Conservation (phyloP, 92 coral and sea anemone species). For the Micromussa lordhowensis region DNA sequence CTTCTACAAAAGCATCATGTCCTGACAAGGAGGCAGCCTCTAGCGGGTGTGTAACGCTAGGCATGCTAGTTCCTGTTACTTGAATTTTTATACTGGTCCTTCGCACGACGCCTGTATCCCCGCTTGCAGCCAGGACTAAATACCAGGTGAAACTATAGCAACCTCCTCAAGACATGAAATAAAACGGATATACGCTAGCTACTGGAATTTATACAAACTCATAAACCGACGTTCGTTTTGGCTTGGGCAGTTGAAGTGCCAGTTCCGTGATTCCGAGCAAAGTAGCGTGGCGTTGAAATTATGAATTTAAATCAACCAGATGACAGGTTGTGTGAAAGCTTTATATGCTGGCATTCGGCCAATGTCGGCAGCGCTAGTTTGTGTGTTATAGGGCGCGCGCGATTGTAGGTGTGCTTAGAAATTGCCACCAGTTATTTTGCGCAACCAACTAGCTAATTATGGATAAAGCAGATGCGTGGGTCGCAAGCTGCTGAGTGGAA, state of each 20-base stretch:
- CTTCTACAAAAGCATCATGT: conserved; percentile 90
- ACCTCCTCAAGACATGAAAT: conserved; percentile 12
- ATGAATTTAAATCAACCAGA: conserved; percentile 35
- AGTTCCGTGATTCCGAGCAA: not conserved
- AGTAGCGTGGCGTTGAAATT: conserved; percentile 34
- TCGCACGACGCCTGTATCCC: conserved; percentile 47
- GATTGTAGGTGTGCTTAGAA: conserved; percentile 25
- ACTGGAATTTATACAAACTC: not conserved
- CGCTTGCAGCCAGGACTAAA: conserved; percentile 38
- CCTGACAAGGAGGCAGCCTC: conserved; percentile 91
- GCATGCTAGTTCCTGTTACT: conserved; percentile 68
- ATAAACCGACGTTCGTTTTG: not conserved
- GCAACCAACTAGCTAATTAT: conserved; percentile 32
- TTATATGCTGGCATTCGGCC: conserved; percentile 23
- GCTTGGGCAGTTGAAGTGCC: not conserved
- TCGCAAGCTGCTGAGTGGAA: conserved; percentile 18
- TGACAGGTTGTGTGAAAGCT: conserved; percentile 20
- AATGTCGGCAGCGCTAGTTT: conserved; percentile 6
- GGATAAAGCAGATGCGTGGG: conserved; percentile 23
- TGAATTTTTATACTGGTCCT: conserved; percentile 69
- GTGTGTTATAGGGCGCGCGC: conserved; percentile 5
- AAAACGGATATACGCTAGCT: not conserved
- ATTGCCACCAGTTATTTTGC: conserved; percentile 41
- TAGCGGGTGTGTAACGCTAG: conserved; percentile 72
- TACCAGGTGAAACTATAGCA: not conserved